Evolutionary conservation across 2,113 vertebrate species (phyloP).

Genomic region (Calyptomena viridis): DNA sequence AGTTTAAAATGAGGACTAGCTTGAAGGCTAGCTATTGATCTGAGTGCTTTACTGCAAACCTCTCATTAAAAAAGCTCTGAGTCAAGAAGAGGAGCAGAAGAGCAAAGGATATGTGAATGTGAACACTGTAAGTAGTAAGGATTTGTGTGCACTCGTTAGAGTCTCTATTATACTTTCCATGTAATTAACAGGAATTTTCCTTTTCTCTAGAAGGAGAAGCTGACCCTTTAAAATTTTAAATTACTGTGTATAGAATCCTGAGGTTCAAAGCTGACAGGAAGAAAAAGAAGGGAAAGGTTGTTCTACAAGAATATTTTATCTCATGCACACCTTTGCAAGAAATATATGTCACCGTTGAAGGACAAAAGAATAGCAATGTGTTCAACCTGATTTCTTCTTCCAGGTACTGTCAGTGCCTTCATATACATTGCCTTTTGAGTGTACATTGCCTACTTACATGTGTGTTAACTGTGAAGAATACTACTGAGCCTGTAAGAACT

Average conservation of each 20-base stretch:
- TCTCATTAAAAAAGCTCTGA: neutral
- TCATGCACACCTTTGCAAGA: neutral
- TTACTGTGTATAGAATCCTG: neutral
- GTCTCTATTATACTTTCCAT: neutral
- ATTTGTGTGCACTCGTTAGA: neutral
- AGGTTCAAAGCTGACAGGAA: neutral
- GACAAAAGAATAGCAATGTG: neutral
- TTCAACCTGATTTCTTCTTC: neutral
- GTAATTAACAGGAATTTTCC: neutral
- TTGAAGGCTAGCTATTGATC: neutral
- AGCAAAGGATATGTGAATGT: neutral
- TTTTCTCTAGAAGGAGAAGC: neutral
- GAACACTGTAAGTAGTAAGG: neutral
- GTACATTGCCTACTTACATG: rapidly evolving
- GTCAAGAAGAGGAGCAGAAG: neutral
- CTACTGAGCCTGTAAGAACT: neutral
- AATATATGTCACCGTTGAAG: neutral
- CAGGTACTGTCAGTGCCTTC: neutral
- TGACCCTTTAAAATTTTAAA: neutral
- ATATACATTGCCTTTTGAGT: neutral
- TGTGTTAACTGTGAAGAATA: neutral
- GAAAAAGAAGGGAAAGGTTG: neutral
- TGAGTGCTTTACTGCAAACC: neutral
- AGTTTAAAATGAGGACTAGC: neutral
- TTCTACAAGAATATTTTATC: rapidly evolving